Conservation (phyloP, 2,888 invertebrate species). For the Platycnemis pennipes region DNA sequence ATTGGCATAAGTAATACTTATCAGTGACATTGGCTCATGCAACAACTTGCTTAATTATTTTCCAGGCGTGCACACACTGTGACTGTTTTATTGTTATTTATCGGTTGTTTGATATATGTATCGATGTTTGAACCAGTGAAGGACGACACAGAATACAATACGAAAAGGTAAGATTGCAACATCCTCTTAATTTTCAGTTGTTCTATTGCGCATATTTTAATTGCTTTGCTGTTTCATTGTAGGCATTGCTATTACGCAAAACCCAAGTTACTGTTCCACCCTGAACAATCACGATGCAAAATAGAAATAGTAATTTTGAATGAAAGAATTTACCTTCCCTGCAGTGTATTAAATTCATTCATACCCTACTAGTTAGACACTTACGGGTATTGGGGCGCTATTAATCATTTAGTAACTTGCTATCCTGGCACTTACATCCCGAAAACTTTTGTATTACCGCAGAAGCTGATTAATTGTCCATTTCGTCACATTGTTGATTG, state of each 20-base stretch:
- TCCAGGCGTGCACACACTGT: conserved; percentile 81
- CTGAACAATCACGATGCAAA: too few relatives aligned
- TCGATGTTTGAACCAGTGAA: conserved; percentile 78
- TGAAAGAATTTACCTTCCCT: neutral
- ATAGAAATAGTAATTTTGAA: neutral
- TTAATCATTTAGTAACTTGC: too few relatives aligned
- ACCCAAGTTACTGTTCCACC: neutral
- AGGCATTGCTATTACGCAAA: neutral
- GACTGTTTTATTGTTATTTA: conserved; percentile 79
- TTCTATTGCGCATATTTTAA: neutral
- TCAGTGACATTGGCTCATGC: neutral
- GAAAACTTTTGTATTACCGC: conserved; percentile 3
- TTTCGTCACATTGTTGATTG: conserved; percentile 53
- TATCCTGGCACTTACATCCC: too few relatives aligned
- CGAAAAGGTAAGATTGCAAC: conserved; percentile 77
- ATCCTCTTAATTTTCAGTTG: neutral
- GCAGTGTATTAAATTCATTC: neutral
- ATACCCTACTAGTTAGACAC: neutral
- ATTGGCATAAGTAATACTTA: neutral
- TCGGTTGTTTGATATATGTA: conserved; percentile 79
- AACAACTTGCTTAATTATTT: conserved; percentile 65
- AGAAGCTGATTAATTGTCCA: neutral
- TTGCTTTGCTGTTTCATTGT: neutral
- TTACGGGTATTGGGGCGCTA: neutral
- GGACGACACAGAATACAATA: conserved; percentile 79